Evolutionary conservation across 2,888 invertebrate genomes (phyloP), one percentile per base, ranked within the genome.

Genomic region (Allolobophora icterica): DNA sequence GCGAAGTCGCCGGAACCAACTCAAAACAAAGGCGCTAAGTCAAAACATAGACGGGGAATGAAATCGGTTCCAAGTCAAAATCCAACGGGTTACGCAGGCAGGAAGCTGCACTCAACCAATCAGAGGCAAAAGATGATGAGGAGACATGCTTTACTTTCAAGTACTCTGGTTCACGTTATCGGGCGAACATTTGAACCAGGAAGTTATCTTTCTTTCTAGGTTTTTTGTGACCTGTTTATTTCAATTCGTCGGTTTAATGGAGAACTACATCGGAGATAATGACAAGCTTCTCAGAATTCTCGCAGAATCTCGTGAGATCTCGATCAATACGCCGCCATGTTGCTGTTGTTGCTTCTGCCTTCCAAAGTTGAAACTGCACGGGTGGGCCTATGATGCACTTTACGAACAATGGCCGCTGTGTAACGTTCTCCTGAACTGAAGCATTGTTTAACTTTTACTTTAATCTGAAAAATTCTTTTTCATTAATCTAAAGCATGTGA

Each of bases 341-440:
- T 92, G 91, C 84, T 92, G 92, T 90, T 92, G 92, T 90, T 92
- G 92, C 91, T 35, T 89, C 83, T 92, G 92, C 84, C 91, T 92
- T 24, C 91, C 91, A 8, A 84, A 45, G 30, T 30, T 71, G 71
- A n/a, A 71, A 71, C 13, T 71, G 71, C 71, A 71, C 71, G 71
- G 71, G 71, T 71, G 8, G 38, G 38, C n/a, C n/a, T n/a, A n/a
- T n/a, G n/a, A 71, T 71, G 13, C 11, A 71, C 71, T 8, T 11
- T 71, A 3, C 52, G 71, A 71, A 71, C 30, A 71, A n/a, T n/a
- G n/a, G 71, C 71, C 11, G 8, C 30, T 30, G 8, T 71, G 71
- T 11, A 4, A 30, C 6, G 30, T 8, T n/a, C 8, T n/a, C 71
- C 30, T 8, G 71, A 71, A 71, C 8, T n/a, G n/a, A 71, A n/a